These are phyloP conservation scores for Leptinotarsa lineolata DNA, from an alignment of 1,140 invertebrate genomes.

Conservation along the genomic window DNA sequence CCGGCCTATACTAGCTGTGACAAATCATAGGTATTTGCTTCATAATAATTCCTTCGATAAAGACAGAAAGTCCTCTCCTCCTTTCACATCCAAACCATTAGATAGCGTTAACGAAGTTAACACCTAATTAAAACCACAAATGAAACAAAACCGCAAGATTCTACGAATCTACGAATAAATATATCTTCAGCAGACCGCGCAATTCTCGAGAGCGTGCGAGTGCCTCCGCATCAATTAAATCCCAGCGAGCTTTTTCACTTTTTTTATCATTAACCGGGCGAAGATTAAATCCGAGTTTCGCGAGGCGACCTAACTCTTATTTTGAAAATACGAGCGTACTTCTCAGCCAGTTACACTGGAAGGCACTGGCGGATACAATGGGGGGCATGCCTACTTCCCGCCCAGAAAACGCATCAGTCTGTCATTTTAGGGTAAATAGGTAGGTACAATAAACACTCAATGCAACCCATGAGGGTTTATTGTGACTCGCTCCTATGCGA, in stretches of 20 bases:
- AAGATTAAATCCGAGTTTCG: conserved; percentile 26
- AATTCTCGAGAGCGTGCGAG: conserved; percentile 10
- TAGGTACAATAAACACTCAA: too few species aligned
- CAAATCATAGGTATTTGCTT: too few species aligned
- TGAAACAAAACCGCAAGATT: conserved; percentile 7
- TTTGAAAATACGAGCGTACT: conserved; percentile 7
- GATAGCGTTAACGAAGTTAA: conserved; percentile 4
- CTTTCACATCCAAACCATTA: not conserved
- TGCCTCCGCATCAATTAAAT: conserved; percentile 22
- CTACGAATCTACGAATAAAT: conserved; percentile 5
- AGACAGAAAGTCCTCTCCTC: not conserved
- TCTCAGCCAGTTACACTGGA: not conserved
- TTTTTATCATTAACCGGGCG: conserved; percentile 30
- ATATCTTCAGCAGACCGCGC: not conserved
- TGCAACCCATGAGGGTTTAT: too few species aligned
- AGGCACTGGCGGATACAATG: too few species aligned
- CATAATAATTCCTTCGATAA: not conserved
- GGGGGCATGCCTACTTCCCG: too few species aligned
- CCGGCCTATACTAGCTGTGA: too few species aligned
- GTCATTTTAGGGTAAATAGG: too few species aligned
- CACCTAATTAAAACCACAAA: conserved; percentile 17
- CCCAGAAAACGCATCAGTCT: too few species aligned
- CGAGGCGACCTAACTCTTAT: conserved; percentile 11
- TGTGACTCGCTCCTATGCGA: too few species aligned
- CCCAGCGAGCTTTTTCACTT: conserved; percentile 20